Percentiles rank a stretch among this genome's conserved stretches.
Conservation (phyloP, 2,113 vertebrate genomes). For the Orientallactaga bullata region DNA sequence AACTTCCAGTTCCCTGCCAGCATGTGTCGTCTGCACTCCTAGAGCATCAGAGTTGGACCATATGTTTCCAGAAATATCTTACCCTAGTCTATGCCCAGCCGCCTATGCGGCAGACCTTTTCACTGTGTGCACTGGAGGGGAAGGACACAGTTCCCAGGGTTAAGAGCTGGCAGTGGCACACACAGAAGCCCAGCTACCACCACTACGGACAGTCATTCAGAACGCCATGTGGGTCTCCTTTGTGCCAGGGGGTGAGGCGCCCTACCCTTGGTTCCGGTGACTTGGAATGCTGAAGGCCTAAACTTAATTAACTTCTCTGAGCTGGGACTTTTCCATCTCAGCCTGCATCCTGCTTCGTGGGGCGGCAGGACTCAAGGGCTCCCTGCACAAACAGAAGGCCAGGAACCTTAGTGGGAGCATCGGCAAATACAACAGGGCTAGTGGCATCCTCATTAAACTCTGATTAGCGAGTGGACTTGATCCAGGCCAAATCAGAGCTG, state of each 20-base stretch:
- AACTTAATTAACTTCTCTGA: conserved; percentile 83
- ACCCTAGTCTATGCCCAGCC: background rate
- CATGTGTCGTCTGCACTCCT: background rate
- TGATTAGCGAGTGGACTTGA: conserved; percentile 90
- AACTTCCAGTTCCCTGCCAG: background rate
- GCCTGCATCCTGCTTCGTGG: conserved; percentile 69
- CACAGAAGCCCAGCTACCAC: conserved; percentile 40
- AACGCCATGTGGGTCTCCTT: conserved; percentile 58
- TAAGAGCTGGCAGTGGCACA: conserved; percentile 68
- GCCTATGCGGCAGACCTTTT: background rate
- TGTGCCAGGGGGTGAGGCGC: conserved; percentile 74
- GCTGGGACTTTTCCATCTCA: conserved; percentile 70
- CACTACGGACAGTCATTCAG: conserved; percentile 23
- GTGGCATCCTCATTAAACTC: conserved; percentile 90
- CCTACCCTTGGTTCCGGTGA: conserved; percentile 75
- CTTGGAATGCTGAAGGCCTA: conserved; percentile 73
- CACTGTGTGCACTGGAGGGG: conserved; percentile 65
- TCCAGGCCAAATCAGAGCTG: conserved; percentile 87
- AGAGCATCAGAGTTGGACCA: background rate
- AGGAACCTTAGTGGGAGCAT: conserved; percentile 77
- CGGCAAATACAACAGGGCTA: conserved; percentile 84
- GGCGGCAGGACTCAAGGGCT: conserved; percentile 81
- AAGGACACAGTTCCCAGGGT: conserved; percentile 53
- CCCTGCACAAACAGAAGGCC: conserved; percentile 81
- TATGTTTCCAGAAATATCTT: conserved; percentile 12